Base-by-base conservation (phyloP, 1,140 invertebrate species). In the Drosophila lacteicornis region DNA sequence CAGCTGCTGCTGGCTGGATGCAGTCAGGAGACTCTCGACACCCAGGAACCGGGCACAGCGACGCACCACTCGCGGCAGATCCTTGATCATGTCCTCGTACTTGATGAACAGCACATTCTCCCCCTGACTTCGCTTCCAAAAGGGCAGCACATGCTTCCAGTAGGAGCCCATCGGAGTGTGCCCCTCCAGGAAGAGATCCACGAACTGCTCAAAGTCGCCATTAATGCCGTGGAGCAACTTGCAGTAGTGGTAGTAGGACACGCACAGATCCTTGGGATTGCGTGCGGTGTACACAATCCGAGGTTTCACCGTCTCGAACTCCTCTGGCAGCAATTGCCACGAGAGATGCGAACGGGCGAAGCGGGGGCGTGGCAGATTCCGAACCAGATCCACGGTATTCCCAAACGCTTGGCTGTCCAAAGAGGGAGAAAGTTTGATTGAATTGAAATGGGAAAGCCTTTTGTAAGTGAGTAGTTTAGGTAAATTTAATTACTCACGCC, bases 251-350 rank as follows among this genome's bases (percentile, higher is more conserved):
- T 97, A 99, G 90, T 97, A 98, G 0, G 98, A 99, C 0, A 99
- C 97, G 50, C 97, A 97, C 67, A 97, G 95, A 91, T 99, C 98
- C 93, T 99, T 99, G 2, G 98, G 98, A 93, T 99, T 98, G 51
- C 98, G 94, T 0, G 96, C 95, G 1, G 98, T 95, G 91, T 99
- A 99, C 51, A 99, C 96, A 2, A 99, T 95, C 96, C 97, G 97
- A 27, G 96, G 95, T 88, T 96, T 96, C 15, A 96, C 94, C 42
- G 93, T 93, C 3, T 94, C 94, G 15, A 97, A 94, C 75, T 96
- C 94, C 22, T 93, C 91, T 0, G 96, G 97, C 46, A 98, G 88
- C 22, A 98, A 93, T 36, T 95, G 94, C 93, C 95, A 95, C 1
- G 96, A 96, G 22, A 98, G 93, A 92, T 98, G 97, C n/a, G 96